These are phyloP conservation scores for Microctonus hyperodae DNA, from an alignment of 2,888 invertebrate species.

Conservation along the genomic window DNA sequence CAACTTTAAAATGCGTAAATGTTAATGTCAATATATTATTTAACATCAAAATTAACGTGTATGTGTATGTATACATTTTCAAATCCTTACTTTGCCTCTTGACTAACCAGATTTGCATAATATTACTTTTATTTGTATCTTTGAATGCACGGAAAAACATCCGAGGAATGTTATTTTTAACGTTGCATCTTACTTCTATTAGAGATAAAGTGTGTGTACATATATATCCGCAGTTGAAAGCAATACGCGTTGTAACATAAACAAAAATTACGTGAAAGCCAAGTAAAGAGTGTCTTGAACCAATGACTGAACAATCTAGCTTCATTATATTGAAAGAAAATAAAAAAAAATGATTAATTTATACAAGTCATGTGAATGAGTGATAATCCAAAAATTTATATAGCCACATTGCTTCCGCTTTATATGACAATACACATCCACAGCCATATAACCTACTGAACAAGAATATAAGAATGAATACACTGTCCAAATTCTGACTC, in stretches of 20 bases:
- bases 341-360: neutral
- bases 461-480: neutral
- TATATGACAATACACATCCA: neutral
- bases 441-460: neutral
- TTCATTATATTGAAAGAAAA: neutral
- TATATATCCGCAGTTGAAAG: neutral
- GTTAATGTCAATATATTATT: neutral
- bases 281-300: neutral
- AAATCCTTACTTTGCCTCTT: too few species aligned
- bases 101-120: too few species aligned
- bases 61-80: too few species aligned
- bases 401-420: neutral
- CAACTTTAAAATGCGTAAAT: neutral
- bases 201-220: neutral
- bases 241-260: neutral
- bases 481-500: neutral
- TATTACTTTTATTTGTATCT: neutral
- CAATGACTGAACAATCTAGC: neutral
- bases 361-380: neutral
- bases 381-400: neutral
- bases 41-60: too few species aligned
- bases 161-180: neutral
- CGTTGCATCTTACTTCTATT: neutral
- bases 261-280: conserved; percentile 4
- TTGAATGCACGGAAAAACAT: neutral